A percentile compares a stretch with the other conserved stretches of the same genome.
Evolutionary conservation across 2,797 vertebrate genomes (phyloP).

Genomic region (Emys orbicularis): DNA sequence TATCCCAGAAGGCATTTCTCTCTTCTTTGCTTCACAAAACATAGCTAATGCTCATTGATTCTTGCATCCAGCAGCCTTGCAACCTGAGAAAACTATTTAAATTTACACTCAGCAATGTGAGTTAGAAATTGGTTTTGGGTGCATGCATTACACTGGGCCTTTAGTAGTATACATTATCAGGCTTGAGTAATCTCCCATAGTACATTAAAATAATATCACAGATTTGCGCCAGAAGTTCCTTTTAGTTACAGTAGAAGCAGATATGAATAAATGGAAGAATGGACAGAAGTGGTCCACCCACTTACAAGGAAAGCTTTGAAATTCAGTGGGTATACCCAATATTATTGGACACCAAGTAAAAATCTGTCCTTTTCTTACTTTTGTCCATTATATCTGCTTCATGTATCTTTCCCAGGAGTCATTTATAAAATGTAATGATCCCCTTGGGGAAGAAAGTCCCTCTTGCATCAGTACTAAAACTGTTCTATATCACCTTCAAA

Average conservation of each 20-base stretch:
- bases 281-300: fast-evolving
- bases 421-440: neutral
- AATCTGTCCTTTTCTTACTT: fast-evolving
- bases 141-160: fast-evolving
- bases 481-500: fast-evolving
- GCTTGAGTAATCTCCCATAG: fast-evolving
- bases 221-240: fast-evolving
- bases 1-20: neutral
- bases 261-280: fast-evolving
- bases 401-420: neutral
- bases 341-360: fast-evolving
- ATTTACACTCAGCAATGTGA: fast-evolving
- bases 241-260: neutral
- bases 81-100: neutral
- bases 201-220: fast-evolving
- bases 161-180: fast-evolving
- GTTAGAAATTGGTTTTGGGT: neutral
- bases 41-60: neutral
- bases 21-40: fast-evolving
- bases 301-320: neutral
- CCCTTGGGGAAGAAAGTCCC: neutral
- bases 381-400: fast-evolving
- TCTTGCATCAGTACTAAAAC: fast-evolving
- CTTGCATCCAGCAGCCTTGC: neutral
- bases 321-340: neutral